Percentiles rank a stretch among this genome's conserved stretches.
These are phyloP conservation scores for Psilopogon haemacephalus DNA, from an alignment of 2,113 vertebrate genomes.

Conservation along the genomic window DNA sequence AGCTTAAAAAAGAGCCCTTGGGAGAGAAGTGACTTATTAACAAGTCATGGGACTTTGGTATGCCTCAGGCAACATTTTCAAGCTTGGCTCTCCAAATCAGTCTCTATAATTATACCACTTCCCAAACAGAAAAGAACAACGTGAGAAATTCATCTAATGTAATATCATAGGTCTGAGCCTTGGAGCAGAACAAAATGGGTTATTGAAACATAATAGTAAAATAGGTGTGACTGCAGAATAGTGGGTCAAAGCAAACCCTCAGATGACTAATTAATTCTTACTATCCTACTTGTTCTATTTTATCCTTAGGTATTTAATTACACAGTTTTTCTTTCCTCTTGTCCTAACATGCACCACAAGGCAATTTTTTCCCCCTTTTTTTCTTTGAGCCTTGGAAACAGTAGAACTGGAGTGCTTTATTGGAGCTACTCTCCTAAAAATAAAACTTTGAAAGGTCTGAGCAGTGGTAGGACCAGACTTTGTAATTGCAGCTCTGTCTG, in stretches of 20 bases:
- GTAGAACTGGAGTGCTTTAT: background rate
- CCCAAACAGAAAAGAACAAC: constrained; percentile 59
- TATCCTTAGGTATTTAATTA: constrained; percentile 57
- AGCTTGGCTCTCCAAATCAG: constrained; percentile 63
- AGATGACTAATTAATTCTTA: constrained; percentile 48
- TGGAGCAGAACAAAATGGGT: constrained; percentile 59
- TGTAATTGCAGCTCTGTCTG: background rate
- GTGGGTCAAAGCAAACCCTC: constrained; percentile 49
- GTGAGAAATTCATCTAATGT: constrained; percentile 57
- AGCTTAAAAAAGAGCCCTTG: constrained; percentile 55
- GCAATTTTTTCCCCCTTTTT: constrained; percentile 9
- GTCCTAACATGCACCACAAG: constrained; percentile 36
- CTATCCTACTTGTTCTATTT: constrained; percentile 38
- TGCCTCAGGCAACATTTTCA: constrained; percentile 67
- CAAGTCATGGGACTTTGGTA: constrained; percentile 67
- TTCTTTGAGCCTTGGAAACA: constrained; percentile 21
- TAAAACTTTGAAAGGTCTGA: constrained; percentile 20
- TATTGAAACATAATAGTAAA: constrained; percentile 57
- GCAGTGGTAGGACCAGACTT: background rate
- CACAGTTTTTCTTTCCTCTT: constrained; percentile 43
- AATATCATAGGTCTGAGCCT: constrained; percentile 47
- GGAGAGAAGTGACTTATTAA: constrained; percentile 71
- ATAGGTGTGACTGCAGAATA: constrained; percentile 34
- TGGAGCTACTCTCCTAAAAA: constrained; percentile 3
- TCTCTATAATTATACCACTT: constrained; percentile 68